These are phyloP conservation scores for Tenebrosternarchus preto DNA, from an alignment of 2,113 vertebrate genomes.

Conservation along the genomic window DNA sequence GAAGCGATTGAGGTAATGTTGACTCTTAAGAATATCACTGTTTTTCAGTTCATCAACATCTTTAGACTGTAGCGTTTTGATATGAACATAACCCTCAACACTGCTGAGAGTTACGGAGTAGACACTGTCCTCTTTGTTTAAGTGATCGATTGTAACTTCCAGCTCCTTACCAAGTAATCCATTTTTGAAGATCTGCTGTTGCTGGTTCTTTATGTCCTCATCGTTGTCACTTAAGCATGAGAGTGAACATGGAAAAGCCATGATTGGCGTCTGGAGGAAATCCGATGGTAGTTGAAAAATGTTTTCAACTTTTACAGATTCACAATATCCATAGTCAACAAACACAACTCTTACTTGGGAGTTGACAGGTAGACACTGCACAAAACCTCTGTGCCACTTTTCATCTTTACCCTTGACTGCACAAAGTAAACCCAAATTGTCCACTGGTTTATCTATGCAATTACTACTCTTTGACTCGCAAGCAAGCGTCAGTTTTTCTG, in stretches of 20 bases:
- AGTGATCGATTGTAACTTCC: slow-evolving; percentile 68
- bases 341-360: slow-evolving; percentile 81
- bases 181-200: slow-evolving; percentile 75
- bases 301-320: slow-evolving; percentile 74
- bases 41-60: background rate
- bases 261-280: slow-evolving; percentile 77
- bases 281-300: slow-evolving; percentile 78
- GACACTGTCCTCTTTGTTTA: slow-evolving; percentile 66
- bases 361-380: slow-evolving; percentile 78
- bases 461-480: slow-evolving; percentile 69
- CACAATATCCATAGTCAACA: slow-evolving; percentile 85
- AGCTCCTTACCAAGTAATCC: slow-evolving; percentile 78
- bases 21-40: slow-evolving; percentile 6
- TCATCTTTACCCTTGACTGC: slow-evolving; percentile 82
- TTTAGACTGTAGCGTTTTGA: slow-evolving; percentile 14
- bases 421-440: slow-evolving; percentile 83
- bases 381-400: slow-evolving; percentile 85
- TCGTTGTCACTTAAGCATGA: slow-evolving; percentile 69
- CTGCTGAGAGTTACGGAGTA: slow-evolving; percentile 76
- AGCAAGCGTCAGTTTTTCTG: slow-evolving; percentile 69
- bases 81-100: slow-evolving; percentile 2
- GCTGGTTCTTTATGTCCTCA: slow-evolving; percentile 63
- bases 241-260: slow-evolving; percentile 83
- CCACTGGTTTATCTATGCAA: slow-evolving; percentile 52
- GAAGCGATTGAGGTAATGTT: background rate